phyloP scores from a whole-genome alignment of 2,113 vertebrate species.

The Siphamia tubifer region DNA sequence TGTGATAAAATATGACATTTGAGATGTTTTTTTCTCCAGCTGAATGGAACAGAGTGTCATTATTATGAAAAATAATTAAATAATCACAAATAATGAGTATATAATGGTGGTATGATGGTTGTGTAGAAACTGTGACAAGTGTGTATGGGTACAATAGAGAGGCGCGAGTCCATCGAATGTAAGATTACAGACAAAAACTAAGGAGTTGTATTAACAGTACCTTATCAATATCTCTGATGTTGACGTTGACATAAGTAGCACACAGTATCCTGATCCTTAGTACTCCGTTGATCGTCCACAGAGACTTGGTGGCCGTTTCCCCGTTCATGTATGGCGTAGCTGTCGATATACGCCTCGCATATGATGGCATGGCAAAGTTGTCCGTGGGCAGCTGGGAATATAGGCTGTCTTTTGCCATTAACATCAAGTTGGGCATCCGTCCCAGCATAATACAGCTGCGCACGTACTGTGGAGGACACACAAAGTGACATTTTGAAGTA shows the following conservation, averaged over 20 bases:
- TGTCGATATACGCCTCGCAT: slow-evolving; percentile 95
- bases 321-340: slow-evolving; percentile 99
- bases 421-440: slow-evolving; percentile 97
- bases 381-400: slow-evolving; percentile 94
- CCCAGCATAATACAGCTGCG: slow-evolving; percentile 98
- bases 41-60: too few species aligned
- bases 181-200: not conserved
- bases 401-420: slow-evolving; percentile 98
- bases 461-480: slow-evolving; percentile 84
- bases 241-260: slow-evolving; percentile 98
- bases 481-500: slow-evolving; percentile 15
- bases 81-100: too few species aligned
- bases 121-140: too few species aligned
- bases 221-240: slow-evolving; percentile 99
- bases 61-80: too few species aligned
- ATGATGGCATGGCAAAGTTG: slow-evolving; percentile 96
- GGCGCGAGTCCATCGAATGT: too few species aligned
- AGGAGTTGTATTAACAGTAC: slow-evolving; percentile 64
- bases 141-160: too few species aligned
- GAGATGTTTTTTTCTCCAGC: too few species aligned
- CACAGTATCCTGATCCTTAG: slow-evolving; percentile 95
- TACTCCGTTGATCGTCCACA: slow-evolving; percentile 90
- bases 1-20: too few species aligned
- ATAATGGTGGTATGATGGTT: too few species aligned
- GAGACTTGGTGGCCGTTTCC: slow-evolving; percentile 91